Base-by-base conservation (phyloP, 2,888 invertebrate species). In the Schizaphis graminum region DNA sequence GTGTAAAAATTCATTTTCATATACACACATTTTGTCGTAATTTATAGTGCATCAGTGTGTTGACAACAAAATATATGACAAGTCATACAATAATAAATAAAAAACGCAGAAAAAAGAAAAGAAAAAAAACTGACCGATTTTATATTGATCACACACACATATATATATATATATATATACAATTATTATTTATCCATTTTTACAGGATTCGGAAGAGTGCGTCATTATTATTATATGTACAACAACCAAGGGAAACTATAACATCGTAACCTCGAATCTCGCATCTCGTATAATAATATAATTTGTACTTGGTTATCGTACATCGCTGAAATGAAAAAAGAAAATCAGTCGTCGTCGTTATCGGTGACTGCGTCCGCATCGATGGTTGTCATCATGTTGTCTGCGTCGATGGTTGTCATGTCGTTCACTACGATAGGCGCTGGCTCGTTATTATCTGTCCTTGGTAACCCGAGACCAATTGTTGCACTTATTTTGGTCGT, bases 401-500 rank as follows among this genome's bases (percentile, higher is more conserved):
- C 57, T 7, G 47, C 86, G 57, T 57, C 87, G 87, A n/a, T 28
- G 24, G 67, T 47, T n/a, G 3, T 44, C 47, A 35, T 84, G 28
- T 84, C 77, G 24, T 86, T 77, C 4, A n/a, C 67, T 24, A 28
- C 85, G 85, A n/a, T n/a, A 11, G 41, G 11, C 47, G n/a, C 13
- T 28, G 91, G 53, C 10, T 87, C 49, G 57, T 94, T 86, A 35
- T 88, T 67, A 0, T 91, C 67, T 41, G 41, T 57, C 77, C 89
- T 91, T 0, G 89, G 92, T 89, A 98, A 97, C 94, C 97, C 97
- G 89, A 98, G 96, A 8, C 98, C 98, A 95, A 98, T 98, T 5
- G 98, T 98, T 49, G 98, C 98, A 5, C 98, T 98, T 89, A 98
- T 97, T 96, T 98, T 98, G 47, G 97, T 97, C 95, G 98, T 98